These are phyloP conservation scores for Pseudanteris insignis DNA, from an alignment of 2,888 invertebrate genomes.

Conservation along the genomic window DNA sequence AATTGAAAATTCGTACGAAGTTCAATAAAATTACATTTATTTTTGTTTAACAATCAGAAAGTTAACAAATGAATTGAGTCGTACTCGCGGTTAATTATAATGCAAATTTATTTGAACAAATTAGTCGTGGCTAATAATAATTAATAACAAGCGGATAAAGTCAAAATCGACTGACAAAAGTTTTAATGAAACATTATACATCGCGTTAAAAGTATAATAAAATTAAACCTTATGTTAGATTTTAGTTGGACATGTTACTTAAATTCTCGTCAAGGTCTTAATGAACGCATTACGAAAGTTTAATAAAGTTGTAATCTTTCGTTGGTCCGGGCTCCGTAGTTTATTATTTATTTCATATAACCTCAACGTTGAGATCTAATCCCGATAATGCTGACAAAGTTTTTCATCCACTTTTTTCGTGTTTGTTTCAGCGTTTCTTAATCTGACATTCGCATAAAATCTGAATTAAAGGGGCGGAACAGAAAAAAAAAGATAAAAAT, in stretches of 20 bases:
- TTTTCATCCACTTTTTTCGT: conserved; percentile 27
- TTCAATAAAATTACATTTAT: too few relatives aligned
- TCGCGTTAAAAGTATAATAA: too few relatives aligned
- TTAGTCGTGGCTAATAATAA: too few relatives aligned
- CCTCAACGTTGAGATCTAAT: conserved; percentile 28
- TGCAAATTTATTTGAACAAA: too few relatives aligned
- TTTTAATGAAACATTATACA: too few relatives aligned
- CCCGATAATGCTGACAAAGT: conserved; percentile 33
- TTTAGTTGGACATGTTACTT: conserved; percentile 23
- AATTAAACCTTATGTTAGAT: conserved; percentile 2
- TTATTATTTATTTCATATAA: conserved; percentile 28
- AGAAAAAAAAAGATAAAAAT: conserved; percentile 21
- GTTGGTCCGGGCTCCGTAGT: conserved; percentile 6
- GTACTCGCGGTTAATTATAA: too few relatives aligned
- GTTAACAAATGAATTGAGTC: too few relatives aligned
- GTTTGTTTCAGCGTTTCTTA: conserved; percentile 23
- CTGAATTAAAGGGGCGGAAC: conserved; percentile 23
- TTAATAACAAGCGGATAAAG: too few relatives aligned
- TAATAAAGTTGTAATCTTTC: conserved; percentile 34
- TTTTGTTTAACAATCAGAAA: too few relatives aligned
- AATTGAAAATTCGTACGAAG: too few relatives aligned
- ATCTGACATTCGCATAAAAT: conserved; percentile 26
- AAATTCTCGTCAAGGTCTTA: conserved; percentile 36
- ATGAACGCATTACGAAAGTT: conserved; percentile 36
- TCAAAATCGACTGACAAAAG: too few relatives aligned